Base-by-base conservation (phyloP, 2,113 vertebrate species). In the Nyctereutes procyonoides region DNA sequence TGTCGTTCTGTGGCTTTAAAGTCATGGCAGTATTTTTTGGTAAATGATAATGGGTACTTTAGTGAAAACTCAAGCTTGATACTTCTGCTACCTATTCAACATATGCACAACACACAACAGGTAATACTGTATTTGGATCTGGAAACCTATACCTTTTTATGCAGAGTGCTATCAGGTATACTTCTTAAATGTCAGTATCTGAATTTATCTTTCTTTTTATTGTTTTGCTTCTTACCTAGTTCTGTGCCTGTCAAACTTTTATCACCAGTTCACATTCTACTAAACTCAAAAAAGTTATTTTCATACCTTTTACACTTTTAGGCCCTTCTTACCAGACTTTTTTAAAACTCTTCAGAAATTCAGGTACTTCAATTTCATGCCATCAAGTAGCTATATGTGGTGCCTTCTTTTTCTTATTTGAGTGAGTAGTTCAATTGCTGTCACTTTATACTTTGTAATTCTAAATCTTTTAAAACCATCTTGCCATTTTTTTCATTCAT, bases 251-350 rank as follows among this genome's bases (percentile, higher is more conserved):
- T 17, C 67, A 93, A 2, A 83, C 48, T 95, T 90, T 56, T 17
- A 53, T 91, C 10, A 82, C 91, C 28, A 74, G 0, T 74, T 96
- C 32, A 82, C 62, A 87, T 79, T 93, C 38, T 79, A 51, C 26
- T 82, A 77, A 94, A 63, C 38, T 79, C 38, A 86, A 63, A 90
- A 97, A 97, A 93, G 62, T 74, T 74, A 67, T 74, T 63, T 16
- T 93, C 28, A 74, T 74, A 38, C 15, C 2, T 86, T 89, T 88
- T 93, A 38, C 56, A 55, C 43, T 76, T 92, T n/a, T 24, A 92
- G 14, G 2, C 12, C 32, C 90, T 90, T 63, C 24, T 93, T 77
- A 55, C 28, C 88, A 90, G 35, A 79, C 32, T 77, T 94, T 90
- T 96, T 92, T 13, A 77, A 88, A 90, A 95, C 3, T 35, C 19